These are phyloP conservation scores for Philotrypesis tridentata DNA, from an alignment of 1,140 invertebrate genomes.

Conservation along the genomic window DNA sequence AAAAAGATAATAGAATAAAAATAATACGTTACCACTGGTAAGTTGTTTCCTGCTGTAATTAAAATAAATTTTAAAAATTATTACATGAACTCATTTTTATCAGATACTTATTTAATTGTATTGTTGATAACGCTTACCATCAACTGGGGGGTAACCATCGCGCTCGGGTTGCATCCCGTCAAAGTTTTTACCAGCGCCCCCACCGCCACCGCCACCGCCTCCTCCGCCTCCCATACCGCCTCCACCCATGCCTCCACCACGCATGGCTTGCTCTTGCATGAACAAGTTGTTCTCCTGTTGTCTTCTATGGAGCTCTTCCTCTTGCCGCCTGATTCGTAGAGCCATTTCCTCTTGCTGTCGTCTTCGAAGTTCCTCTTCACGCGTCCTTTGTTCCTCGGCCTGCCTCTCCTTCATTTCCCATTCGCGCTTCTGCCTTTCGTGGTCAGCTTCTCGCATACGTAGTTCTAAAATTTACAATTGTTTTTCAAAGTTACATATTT, in stretches of 20 bases:
- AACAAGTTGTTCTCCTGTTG: slow-evolving; percentile 89
- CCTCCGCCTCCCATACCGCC: background rate
- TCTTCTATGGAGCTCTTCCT: slow-evolving; percentile 86
- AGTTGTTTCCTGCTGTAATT: slow-evolving; percentile 69
- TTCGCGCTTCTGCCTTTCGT: slow-evolving; percentile 89
- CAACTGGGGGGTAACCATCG: slow-evolving; percentile 68
- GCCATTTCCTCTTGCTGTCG: slow-evolving; percentile 85
- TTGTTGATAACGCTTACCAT: slow-evolving; percentile 61
- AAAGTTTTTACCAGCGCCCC: slow-evolving; percentile 66
- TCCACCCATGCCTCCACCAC: slow-evolving; percentile 55
- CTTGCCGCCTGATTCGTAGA: slow-evolving; percentile 82
- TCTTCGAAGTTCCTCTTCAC: slow-evolving; percentile 82
- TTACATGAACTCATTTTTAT: background rate
- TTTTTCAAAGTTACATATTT: background rate
- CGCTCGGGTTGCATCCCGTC: slow-evolving; percentile 68
- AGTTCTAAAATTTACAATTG: slow-evolving; percentile 77
- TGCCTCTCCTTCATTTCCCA: slow-evolving; percentile 91
- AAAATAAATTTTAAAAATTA: slow-evolving; percentile 44
- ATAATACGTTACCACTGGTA: slow-evolving; percentile 70
- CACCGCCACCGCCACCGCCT: slow-evolving; percentile 50
- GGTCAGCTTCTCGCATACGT: slow-evolving; percentile 88
- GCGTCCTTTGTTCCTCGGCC: slow-evolving; percentile 85
- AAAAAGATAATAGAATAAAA: slow-evolving; percentile 30
- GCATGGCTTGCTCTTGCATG: slow-evolving; percentile 78
- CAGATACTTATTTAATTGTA: slow-evolving; percentile 1